phyloP scores from a whole-genome alignment of 1,140 invertebrate genomes.

The Drosophila santomea region DNA sequence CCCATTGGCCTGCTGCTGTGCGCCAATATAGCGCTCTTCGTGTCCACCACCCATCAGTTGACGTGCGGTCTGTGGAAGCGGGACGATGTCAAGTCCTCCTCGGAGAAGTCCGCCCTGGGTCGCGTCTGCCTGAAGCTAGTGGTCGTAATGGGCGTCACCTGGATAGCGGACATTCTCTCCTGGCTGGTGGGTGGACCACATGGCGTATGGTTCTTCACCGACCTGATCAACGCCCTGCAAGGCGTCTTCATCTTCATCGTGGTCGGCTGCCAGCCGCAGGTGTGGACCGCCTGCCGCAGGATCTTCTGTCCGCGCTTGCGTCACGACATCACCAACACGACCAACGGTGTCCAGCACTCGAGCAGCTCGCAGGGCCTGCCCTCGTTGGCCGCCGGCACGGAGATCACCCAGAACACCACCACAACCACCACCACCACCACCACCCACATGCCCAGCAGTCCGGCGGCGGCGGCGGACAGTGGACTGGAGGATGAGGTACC shows the following conservation, averaged over 20 bases:
- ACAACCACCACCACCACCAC: constrained; percentile 87
- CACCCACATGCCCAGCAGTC: constrained; percentile 84
- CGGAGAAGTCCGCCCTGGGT: constrained; percentile 91
- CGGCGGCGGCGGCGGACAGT: constrained; percentile 15
- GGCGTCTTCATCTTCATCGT: constrained; percentile 96
- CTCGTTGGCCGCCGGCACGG: constrained; percentile 88
- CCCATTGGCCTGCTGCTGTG: constrained; percentile 91
- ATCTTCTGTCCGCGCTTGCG: constrained; percentile 87
- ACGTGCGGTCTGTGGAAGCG: constrained; percentile 94
- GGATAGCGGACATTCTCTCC: constrained; percentile 92
- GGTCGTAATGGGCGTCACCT: constrained; percentile 94
- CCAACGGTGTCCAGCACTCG: constrained; percentile 87
- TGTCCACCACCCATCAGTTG: constrained; percentile 92
- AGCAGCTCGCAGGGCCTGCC: constrained; percentile 90
- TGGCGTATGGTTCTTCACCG: constrained; percentile 92
- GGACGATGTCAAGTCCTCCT: constrained; percentile 94
- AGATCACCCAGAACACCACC: constrained; percentile 89
- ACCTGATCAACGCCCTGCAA: constrained; percentile 93
- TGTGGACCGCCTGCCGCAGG: constrained; percentile 89
- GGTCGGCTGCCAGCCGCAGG: constrained; percentile 94
- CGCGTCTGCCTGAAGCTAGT: constrained; percentile 93
- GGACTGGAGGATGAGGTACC: constrained; percentile 16
- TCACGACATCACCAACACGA: constrained; percentile 86
- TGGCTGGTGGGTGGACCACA: constrained; percentile 90
- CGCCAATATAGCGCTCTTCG: constrained; percentile 91